Base-by-base conservation (phyloP, 2,888 invertebrate genomes). In the Xiphydria camelus region DNA sequence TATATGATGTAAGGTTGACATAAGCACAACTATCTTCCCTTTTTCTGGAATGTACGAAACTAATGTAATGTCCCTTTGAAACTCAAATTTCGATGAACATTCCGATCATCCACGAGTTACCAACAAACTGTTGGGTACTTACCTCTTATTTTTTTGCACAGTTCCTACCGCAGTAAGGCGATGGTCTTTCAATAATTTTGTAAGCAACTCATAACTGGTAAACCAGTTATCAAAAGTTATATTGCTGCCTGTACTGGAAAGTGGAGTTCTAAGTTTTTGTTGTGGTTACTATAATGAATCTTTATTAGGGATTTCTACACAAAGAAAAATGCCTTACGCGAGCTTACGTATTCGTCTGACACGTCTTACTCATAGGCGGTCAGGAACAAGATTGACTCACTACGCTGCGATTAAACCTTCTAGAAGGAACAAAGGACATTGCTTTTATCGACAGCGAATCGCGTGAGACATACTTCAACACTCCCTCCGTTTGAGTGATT, bases 151-250 rank as follows among this genome's bases (percentile, higher is more conserved):
- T n/a, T n/a, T n/a, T n/a, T n/a, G n/a, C n/a, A n/a, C n/a, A n/a
- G n/a, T n/a, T n/a, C n/a, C n/a, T n/a, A 55, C 45, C 4, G 55
- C 31, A 20, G 56, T 41, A 19, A 52, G 44, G 5, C 55, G 48
- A 37, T 56, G 23, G 19, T 52, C 34, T 12, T 49, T 32, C 25
- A 52, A 23, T 19, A 68, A 57, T 38, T 60, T 51, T 20, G 49
- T 41, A 7, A 50, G 40, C 47, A 65, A 41, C 7, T 57, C 56
- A 12, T 61, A 47, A 51, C 60, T 59, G 25, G 62, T 60, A 31
- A 59, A 70, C 64, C 62, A 67, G 53, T 58, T 61, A 33, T 61
- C 59, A 15, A 51, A 41, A 1, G 59, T 70, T n/a, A 67, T 45
- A 41, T 66, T 65, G 9, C 59, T 33, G 14, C 46, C 44, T 4